These are phyloP conservation scores for Stegostoma tigrinum DNA, from an alignment of 2,113 vertebrate genomes.

Conservation along the genomic window DNA sequence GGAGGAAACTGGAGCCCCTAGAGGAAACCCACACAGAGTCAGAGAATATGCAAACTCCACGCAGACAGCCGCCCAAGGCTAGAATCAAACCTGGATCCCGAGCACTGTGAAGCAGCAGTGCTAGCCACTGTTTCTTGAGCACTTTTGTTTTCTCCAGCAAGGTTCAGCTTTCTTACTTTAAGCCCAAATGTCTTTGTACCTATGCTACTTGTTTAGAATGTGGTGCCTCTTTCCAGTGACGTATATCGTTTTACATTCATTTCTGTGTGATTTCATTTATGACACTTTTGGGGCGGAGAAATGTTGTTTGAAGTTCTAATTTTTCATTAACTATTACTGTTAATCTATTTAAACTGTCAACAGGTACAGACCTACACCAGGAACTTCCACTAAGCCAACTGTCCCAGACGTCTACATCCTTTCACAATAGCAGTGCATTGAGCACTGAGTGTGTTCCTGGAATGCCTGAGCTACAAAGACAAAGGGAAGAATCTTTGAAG, in stretches of 20 bases:
- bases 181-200: neutral
- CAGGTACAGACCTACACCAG: constrained; percentile 62
- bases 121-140: neutral
- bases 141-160: neutral
- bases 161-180: neutral
- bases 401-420: constrained; percentile 54
- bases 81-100: too few relatives aligned
- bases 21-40: too few relatives aligned
- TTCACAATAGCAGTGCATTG: constrained; percentile 52
- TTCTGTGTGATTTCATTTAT: neutral
- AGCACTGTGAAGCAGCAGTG: too few relatives aligned
- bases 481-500: constrained; percentile 68
- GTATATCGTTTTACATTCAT: neutral
- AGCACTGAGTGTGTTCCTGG: constrained; percentile 54
- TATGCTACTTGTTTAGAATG: neutral
- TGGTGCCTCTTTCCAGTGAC: neutral
- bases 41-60: too few relatives aligned
- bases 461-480: constrained; percentile 62
- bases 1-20: too few relatives aligned
- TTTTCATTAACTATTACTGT: neutral
- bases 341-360: constrained; percentile 36
- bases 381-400: constrained; percentile 78
- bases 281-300: neutral
- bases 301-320: neutral
- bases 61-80: too few relatives aligned